Conservation (phyloP, 2,888 invertebrate species). For the Lymantria dispar region DNA sequence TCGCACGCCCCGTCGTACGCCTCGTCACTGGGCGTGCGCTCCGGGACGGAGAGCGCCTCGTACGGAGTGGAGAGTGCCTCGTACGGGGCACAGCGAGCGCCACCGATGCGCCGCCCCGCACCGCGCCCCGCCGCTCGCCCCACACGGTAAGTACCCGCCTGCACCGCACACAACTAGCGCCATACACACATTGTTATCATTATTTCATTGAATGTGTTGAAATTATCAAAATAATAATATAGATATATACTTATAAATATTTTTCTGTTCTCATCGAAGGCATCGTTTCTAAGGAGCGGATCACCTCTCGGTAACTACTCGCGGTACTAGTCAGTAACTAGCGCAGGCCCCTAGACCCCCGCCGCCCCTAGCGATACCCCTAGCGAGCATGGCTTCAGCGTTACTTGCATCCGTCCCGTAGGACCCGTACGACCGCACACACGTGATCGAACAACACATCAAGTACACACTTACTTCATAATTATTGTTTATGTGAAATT, state of each 20-base stretch:
- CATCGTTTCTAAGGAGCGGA: constrained; percentile 67
- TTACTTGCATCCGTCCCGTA: constrained; percentile 24
- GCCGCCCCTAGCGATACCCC: constrained; percentile 27
- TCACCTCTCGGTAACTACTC: constrained; percentile 47
- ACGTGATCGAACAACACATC: not conserved
- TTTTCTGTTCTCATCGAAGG: constrained; percentile 62
- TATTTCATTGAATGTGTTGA: no score
- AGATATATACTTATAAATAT: constrained; percentile 10
- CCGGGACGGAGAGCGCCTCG: no score
- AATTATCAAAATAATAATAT: no score
- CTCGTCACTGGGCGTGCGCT: constrained; percentile 45
- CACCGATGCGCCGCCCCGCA: constrained; percentile 48
- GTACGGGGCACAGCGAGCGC: constrained; percentile 39
- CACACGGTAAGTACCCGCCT: constrained; percentile 1
- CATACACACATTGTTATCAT: not conserved
- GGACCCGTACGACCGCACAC: constrained; percentile 3
- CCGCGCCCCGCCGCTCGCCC: constrained; percentile 4
- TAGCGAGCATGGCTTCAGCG: constrained; percentile 53
- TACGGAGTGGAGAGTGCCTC: not conserved
- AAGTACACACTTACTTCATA: not conserved
- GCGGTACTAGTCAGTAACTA: not conserved
- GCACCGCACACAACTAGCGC: not conserved
- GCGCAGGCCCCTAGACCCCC: constrained; percentile 13
- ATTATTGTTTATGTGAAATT: no score
- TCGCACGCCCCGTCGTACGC: constrained; percentile 46